Conservation (phyloP, 2,888 invertebrate genomes). For the Macropis europaea region DNA sequence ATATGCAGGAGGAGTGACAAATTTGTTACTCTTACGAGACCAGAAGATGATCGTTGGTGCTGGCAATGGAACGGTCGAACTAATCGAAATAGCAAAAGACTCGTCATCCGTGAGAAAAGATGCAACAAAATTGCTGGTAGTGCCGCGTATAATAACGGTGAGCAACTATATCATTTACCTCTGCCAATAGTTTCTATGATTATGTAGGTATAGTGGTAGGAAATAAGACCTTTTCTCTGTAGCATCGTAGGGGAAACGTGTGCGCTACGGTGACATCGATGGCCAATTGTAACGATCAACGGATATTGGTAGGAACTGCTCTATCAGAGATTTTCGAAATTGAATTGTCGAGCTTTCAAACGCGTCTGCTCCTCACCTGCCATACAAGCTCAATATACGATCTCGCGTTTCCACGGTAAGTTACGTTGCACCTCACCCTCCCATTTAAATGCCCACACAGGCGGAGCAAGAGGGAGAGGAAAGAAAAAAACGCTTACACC, state of each 20-base stretch:
- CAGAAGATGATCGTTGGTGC: conserved; percentile 88
- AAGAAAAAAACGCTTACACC: no score
- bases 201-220: no score
- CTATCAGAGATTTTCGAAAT: conserved; percentile 91
- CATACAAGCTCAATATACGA: conserved; percentile 90
- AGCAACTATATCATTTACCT: conserved; percentile 44
- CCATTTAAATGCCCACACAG: no score
- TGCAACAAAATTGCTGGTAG: conserved; percentile 71
- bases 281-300: conserved; percentile 82
- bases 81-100: conserved; percentile 81
- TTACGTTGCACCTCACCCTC: neutral
- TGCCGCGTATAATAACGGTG: conserved; percentile 80
- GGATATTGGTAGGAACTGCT: conserved; percentile 88
- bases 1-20: conserved; percentile 84
- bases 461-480: no score
- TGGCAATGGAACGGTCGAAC: conserved; percentile 91
- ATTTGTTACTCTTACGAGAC: conserved; percentile 83
- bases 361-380: conserved; percentile 89
- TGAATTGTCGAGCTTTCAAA: conserved; percentile 84
- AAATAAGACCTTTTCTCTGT: conserved; percentile 37
- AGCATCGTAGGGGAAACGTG: conserved; percentile 83
- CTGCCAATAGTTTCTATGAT: neutral
- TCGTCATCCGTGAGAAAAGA: conserved; percentile 1
- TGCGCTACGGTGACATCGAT: conserved; percentile 89
- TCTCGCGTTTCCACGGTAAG: conserved; percentile 91